Percentiles rank a stretch among this genome's conserved stretches.
phyloP scores from a whole-genome alignment of 2,113 vertebrate species.

The Polypterus bichir region DNA sequence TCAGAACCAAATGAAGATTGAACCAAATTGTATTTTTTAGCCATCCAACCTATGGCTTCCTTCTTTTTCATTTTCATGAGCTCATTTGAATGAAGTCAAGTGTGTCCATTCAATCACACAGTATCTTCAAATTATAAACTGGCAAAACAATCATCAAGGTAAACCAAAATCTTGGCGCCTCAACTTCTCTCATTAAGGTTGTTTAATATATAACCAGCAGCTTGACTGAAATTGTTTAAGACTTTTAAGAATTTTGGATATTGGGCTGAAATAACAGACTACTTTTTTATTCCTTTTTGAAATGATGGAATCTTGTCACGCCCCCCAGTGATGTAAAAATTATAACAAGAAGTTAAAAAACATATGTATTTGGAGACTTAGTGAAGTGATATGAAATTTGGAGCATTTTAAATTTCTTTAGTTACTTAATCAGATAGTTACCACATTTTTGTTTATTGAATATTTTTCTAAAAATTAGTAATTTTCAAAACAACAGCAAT shows the following conservation, averaged over 20 bases:
- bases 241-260: neutral
- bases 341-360: no score
- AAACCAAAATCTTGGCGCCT: slow-evolving; percentile 30
- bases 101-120: slow-evolving; percentile 35
- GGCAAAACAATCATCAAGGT: slow-evolving; percentile 9
- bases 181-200: slow-evolving; percentile 17
- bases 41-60: neutral
- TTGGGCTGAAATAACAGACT: neutral
- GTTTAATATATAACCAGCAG: slow-evolving; percentile 2
- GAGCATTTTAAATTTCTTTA: no score
- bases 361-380: no score
- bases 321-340: no score
- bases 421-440: no score
- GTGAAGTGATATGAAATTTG: no score
- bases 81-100: slow-evolving; percentile 45
- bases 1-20: slow-evolving; percentile 7
- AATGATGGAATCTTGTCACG: slow-evolving; percentile 11
- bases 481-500: no score
- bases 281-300: slow-evolving; percentile 27
- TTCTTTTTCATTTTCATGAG: neutral
- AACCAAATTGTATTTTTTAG: slow-evolving; percentile 21
- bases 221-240: slow-evolving; percentile 1
- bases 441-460: no score
- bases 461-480: no score
- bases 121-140: slow-evolving; percentile 38